A percentile compares a stretch with the other conserved stretches of the same genome.
phyloP scores from a whole-genome alignment of 1,140 invertebrate species.

The Drosophila tsacasi region DNA sequence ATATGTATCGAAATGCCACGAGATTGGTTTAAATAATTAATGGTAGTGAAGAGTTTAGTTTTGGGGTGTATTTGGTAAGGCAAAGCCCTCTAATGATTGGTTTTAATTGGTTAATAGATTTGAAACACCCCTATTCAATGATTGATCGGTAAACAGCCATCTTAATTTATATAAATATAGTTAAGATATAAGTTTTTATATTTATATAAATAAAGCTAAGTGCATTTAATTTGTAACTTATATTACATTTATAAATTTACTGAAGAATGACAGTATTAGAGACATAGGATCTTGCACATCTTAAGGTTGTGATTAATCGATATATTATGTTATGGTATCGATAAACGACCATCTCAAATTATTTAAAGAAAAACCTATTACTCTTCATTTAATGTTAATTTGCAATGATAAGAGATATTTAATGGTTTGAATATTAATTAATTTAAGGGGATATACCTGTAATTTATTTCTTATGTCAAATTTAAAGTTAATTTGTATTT shows the following conservation, averaged over 20 bases:
- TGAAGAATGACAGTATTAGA: background rate
- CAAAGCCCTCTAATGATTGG: background rate
- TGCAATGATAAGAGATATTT: background rate
- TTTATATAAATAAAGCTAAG: no score
- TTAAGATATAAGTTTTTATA: background rate
- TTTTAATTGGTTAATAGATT: background rate
- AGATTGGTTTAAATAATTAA: background rate
- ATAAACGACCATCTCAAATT: background rate
- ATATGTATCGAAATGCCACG: slow-evolving; percentile 13
- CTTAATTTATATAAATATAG: background rate
- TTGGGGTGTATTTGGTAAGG: background rate
- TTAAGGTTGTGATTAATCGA: background rate
- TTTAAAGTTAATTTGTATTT: no score
- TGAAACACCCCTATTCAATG: background rate
- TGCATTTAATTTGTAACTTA: no score
- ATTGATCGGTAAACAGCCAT: background rate
- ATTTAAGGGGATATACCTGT: background rate
- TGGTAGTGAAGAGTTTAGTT: no score
- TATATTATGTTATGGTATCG: background rate
- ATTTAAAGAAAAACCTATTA: background rate
- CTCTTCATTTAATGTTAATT: background rate
- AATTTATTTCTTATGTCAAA: no score
- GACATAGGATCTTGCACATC: background rate
- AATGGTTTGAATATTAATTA: no score
- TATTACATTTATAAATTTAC: background rate